A percentile compares a stretch with the other conserved stretches of the same genome.
phyloP scores from a whole-genome alignment of 2,113 vertebrate species.

The Eubucco bourcierii region DNA sequence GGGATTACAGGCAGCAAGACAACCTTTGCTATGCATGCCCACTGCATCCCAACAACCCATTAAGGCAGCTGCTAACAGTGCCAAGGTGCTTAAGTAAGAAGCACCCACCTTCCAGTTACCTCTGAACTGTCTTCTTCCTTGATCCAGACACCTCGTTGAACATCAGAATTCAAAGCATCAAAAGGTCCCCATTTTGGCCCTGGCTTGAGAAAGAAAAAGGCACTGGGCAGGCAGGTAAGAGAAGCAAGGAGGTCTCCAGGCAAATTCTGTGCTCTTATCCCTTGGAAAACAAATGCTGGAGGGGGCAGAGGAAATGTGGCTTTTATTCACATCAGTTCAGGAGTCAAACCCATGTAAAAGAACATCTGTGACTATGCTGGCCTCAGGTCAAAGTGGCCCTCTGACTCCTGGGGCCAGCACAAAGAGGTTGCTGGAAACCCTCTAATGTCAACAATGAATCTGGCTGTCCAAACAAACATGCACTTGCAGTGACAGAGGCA shows the following conservation, averaged over 20 bases:
- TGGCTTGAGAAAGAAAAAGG: background rate
- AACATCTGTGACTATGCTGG: background rate
- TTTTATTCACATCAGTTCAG: background rate
- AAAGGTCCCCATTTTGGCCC: background rate
- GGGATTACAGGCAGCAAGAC: background rate
- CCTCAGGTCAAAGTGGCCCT: background rate
- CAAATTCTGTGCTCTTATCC: background rate
- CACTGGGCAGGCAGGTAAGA: background rate
- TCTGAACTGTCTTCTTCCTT: background rate
- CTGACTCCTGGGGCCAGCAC: background rate
- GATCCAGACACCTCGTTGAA: background rate
- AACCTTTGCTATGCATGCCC: background rate
- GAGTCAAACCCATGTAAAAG: background rate
- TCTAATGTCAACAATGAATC: rapidly evolving
- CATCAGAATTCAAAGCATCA: background rate
- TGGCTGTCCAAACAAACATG: background rate
- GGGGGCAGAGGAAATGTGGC: background rate
- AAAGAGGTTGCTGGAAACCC: background rate
- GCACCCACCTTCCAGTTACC: background rate
- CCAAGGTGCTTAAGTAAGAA: background rate
- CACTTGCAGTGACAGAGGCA: rapidly evolving
- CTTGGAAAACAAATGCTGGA: background rate
- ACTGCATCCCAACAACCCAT: background rate
- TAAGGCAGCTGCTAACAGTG: rapidly evolving
- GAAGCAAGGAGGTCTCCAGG: background rate